Conservation (phyloP, 2,888 invertebrate species). For the Heliconius aoede region DNA sequence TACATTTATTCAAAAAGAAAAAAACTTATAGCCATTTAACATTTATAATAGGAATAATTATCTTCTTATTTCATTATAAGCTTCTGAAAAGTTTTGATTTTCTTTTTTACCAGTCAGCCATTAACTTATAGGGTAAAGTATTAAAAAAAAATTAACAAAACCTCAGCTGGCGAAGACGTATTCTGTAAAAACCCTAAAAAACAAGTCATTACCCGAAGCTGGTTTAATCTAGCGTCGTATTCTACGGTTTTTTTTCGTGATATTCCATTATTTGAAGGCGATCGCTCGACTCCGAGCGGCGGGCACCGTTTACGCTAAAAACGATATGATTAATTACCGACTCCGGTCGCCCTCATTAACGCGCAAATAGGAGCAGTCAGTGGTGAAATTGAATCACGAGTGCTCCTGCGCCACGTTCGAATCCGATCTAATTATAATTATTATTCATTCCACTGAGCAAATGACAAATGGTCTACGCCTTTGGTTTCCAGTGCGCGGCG, state of each 20-base stretch:
- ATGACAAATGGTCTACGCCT: conserved; percentile 50
- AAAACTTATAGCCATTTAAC: conserved; percentile 3
- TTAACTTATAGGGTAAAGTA: conserved; percentile 67
- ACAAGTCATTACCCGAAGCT: conserved; percentile 82
- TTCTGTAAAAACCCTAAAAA: conserved; percentile 82
- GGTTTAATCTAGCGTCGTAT: conserved; percentile 77
- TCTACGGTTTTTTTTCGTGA: conserved; percentile 73
- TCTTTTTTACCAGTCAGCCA: conserved; percentile 57
- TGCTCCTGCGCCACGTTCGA: conserved; percentile 66
- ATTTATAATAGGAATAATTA: conserved; percentile 20
- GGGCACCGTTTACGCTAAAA: conserved; percentile 76
- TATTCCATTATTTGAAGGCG: conserved; percentile 77
- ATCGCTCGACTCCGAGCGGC: conserved; percentile 68
- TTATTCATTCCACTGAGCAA: conserved; percentile 66
- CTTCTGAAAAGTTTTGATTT: conserved; percentile 14
- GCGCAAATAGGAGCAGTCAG: conserved; percentile 77
- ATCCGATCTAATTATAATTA: conserved; percentile 77
- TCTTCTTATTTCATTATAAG: conserved; percentile 26
- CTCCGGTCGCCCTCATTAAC: conserved; percentile 79
- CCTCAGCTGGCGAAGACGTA: conserved; percentile 77
- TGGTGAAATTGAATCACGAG: conserved; percentile 81
- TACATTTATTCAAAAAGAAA: conserved; percentile 4
- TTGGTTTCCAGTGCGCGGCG: conserved; percentile 27
- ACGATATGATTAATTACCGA: conserved; percentile 83
- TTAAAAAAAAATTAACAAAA: conserved; percentile 75